A percentile compares a stretch with the other conserved stretches of the same genome.
These are phyloP conservation scores for Vanessa atalanta DNA, from an alignment of 1,140 invertebrate genomes.

Conservation along the genomic window DNA sequence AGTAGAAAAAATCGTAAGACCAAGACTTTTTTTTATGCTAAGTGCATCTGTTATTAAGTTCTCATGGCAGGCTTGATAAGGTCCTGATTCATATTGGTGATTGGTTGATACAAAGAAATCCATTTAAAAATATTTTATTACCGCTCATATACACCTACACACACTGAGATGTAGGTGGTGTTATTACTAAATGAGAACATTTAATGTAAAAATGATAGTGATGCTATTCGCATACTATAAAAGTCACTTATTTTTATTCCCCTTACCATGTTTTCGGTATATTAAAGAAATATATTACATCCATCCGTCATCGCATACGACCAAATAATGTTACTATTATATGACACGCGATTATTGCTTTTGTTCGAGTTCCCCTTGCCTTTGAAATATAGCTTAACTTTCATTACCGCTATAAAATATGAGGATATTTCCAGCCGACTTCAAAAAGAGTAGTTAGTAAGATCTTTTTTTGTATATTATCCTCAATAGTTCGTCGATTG, in stretches of 20 bases:
- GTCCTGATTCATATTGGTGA: too few relatives aligned
- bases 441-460: not conserved
- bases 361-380: not conserved
- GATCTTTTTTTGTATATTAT: not conserved
- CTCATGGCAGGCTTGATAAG: too few relatives aligned
- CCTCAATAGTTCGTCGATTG: too few relatives aligned
- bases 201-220: too few relatives aligned
- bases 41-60: too few relatives aligned
- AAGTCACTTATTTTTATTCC: not conserved
- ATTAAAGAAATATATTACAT: constrained; percentile 11
- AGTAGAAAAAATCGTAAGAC: too few relatives aligned
- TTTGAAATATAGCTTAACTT: constrained; percentile 12
- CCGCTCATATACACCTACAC: too few relatives aligned
- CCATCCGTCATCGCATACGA: constrained; percentile 12
- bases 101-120: too few relatives aligned
- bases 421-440: not conserved
- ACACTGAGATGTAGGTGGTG: too few relatives aligned
- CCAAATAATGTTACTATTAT: constrained; percentile 15
- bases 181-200: too few relatives aligned
- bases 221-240: not conserved
- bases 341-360: constrained; percentile 11
- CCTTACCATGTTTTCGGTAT: not conserved
- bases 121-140: too few relatives aligned
- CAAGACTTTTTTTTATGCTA: too few relatives aligned
- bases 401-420: not conserved